A percentile compares a stretch with the other conserved stretches of the same genome.
Evolutionary conservation across 2,888 invertebrate species (phyloP).

Genomic region (Odontocerum albicorne): DNA sequence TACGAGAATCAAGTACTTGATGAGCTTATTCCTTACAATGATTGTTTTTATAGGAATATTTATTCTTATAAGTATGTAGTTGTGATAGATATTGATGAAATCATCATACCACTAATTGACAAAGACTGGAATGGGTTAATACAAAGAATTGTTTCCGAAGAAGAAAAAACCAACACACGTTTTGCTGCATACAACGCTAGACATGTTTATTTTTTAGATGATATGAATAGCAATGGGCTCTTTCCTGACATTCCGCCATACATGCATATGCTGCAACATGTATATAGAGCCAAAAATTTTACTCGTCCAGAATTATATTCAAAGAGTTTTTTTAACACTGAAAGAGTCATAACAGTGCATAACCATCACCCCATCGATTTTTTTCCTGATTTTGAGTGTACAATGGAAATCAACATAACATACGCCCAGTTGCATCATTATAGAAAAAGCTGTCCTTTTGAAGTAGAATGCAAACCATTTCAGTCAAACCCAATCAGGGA

Average conservation of each 20-base stretch:
- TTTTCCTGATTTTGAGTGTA: conserved; percentile 79
- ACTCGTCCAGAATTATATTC: conserved; percentile 91
- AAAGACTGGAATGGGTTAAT: conserved; percentile 77
- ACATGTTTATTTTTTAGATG: conserved; percentile 91
- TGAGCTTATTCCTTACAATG: conserved; percentile 94
- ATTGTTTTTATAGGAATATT: conserved; percentile 91
- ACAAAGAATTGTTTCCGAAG: conserved; percentile 69
- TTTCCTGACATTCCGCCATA: conserved; percentile 80
- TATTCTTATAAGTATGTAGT: conserved; percentile 87
- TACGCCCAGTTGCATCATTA: conserved; percentile 93
- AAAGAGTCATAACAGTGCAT: conserved; percentile 83
- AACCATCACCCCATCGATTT: conserved; percentile 92
- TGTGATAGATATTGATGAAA: conserved; percentile 90
- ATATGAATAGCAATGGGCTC: conserved; percentile 78
- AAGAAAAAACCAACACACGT: conserved; percentile 40
- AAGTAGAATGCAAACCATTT: conserved; percentile 80
- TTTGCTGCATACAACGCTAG: conserved; percentile 76
- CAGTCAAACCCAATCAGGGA: conserved; percentile 81
- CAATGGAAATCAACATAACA: conserved; percentile 77
- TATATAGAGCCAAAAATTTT: conserved; percentile 85
- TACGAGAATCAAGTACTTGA: conserved; percentile 92
- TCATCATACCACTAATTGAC: conserved; percentile 84
- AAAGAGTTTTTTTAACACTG: conserved; percentile 92
- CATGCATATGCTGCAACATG: conserved; percentile 93
- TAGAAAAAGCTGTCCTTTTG: conserved; percentile 88